Conservation (phyloP, 2,888 invertebrate species). For the Phengaris arion region DNA sequence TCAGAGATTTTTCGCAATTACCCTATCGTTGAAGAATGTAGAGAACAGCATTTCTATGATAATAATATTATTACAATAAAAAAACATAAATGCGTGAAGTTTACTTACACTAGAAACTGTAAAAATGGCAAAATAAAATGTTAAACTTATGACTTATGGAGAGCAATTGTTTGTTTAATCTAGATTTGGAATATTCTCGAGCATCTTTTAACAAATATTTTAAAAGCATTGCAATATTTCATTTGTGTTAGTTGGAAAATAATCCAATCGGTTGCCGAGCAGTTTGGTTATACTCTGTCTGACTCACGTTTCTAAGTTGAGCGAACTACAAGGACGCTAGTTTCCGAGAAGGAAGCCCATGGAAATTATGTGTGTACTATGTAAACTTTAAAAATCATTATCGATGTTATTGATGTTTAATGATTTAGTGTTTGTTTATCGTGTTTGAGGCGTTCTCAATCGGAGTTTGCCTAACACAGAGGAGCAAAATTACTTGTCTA, state of each 20-base stretch:
- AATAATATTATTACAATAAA: neutral
- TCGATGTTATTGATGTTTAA: constrained; percentile 3
- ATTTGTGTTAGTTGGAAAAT: constrained; percentile 29
- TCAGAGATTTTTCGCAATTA: too few species aligned
- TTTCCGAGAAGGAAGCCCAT: constrained; percentile 59
- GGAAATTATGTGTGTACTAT: constrained; percentile 35
- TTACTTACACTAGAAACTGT: neutral
- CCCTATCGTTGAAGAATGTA: neutral
- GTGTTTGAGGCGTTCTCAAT: neutral
- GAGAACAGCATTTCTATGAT: neutral
- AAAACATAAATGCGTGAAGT: neutral
- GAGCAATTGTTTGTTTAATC: constrained; percentile 18
- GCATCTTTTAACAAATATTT: constrained; percentile 24
- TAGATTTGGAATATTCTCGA: neutral
- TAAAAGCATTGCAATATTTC: constrained; percentile 29
- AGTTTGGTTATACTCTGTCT: constrained; percentile 54
- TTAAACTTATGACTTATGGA: neutral
- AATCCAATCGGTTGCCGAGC: constrained; percentile 53
- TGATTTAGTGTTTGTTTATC: neutral
- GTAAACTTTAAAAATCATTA: constrained; percentile 38
- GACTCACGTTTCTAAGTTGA: constrained; percentile 64
- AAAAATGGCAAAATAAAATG: constrained; percentile 5
- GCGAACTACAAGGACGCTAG: constrained; percentile 66
- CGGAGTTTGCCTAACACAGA: too few species aligned
- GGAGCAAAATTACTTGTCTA: too few species aligned